Base-by-base conservation (phyloP, 2,888 invertebrate genomes). In the Cataglyphis altisquamis region DNA sequence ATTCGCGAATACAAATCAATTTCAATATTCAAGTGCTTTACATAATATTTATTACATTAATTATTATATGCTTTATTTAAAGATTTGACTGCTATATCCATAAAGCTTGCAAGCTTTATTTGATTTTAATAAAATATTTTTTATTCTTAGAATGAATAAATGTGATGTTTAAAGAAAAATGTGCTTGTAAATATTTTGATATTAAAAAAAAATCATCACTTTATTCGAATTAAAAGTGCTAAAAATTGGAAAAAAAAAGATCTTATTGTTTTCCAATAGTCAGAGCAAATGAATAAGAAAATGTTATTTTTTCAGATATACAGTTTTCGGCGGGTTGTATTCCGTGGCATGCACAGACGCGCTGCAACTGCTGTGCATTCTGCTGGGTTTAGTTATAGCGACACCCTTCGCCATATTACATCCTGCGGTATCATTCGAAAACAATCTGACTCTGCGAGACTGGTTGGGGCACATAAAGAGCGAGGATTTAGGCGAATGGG, bases 321-420 rank as follows among this genome's bases (percentile, higher is more conserved):
- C 97, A 0, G 95, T 97, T 80, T 96, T 96, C 88, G 97, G 97
- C 0, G 97, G 97, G 1, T 95, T 97, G 60, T 97, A 97, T 92
- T 96, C 97, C 21, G 97, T 97, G 25, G 96, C 97, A 0, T 97
- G 97, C 94, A 97, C 97, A n/a, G 97, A 97, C 91, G 97, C 96
- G 81, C 95, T 97, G 82, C 97, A 97, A 92, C 95, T 97, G 62
- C 95, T 96, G 89, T 97, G 96, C 93, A 97, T 97, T 86, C 95
- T 96, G 90, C 92, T 97, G 82, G 97, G 97, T 70, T 93, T 97
- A 95, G 97, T 96, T 89, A 95, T 97, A 73, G 96, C 96, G 85
- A 96, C 96, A 64, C 97, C 97, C 60, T 97, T 96, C 91, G 96
- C 96, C 3, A 93, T 96, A 88, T 92, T 95, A 3, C 95, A 96